Percentiles rank a stretch among this genome's conserved stretches.
Conservation (phyloP, 2,113 vertebrate genomes). For the Tychaedon coryphoeus region DNA sequence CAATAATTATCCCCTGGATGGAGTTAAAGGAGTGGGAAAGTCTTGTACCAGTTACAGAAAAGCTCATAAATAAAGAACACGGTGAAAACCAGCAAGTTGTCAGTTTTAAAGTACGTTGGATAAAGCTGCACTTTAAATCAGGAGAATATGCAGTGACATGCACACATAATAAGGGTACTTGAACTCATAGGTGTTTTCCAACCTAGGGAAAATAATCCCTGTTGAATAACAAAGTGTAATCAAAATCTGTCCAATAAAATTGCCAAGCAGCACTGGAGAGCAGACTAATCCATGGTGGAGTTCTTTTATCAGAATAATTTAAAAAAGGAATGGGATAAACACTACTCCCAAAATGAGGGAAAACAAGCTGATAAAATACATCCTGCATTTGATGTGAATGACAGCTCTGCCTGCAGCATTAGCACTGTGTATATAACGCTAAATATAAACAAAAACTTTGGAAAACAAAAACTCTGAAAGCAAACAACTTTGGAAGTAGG, state of each 20-base stretch:
- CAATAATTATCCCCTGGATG: not conserved
- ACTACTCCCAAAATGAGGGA: not conserved
- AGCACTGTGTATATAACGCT: not conserved
- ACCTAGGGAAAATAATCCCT: not conserved
- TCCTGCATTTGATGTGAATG: not conserved
- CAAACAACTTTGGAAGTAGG: not conserved
- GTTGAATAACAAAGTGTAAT: not conserved
- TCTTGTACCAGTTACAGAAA: not conserved
- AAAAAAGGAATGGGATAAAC: not conserved
- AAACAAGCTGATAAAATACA: not conserved
- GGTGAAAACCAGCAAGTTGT: not conserved
- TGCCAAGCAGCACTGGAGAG: not conserved
- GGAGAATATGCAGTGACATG: not conserved
- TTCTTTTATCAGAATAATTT: not conserved
- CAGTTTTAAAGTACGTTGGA: slow-evolving; percentile 42
- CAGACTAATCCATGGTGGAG: not conserved
- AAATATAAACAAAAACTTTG: not conserved
- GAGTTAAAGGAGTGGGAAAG: not conserved
- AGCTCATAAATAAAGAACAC: not conserved
- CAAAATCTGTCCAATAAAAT: not conserved
- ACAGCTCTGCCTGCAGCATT: not conserved
- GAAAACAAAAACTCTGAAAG: not conserved
- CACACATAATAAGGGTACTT: not conserved
- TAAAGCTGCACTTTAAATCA: not conserved
- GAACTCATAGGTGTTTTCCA: not conserved